phyloP scores from a whole-genome alignment of 2,797 vertebrate species.

The Limosa lapponica region DNA sequence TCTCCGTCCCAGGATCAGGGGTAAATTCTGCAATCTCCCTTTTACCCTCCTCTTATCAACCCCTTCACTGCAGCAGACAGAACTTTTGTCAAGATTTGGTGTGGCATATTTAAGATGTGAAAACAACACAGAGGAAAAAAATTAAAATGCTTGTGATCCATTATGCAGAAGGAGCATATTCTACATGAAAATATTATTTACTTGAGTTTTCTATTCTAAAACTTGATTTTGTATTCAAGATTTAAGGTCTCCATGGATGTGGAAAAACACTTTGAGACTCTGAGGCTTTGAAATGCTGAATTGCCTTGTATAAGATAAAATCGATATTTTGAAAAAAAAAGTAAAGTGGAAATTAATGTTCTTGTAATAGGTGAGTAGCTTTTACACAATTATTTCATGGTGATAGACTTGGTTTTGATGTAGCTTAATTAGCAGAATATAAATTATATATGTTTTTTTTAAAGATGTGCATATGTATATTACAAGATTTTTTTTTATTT shows the following conservation, averaged over 20 bases:
- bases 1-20: neutral
- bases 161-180: slow-evolving; percentile 19
- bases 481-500: slow-evolving; percentile 68
- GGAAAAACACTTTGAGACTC: slow-evolving; percentile 51
- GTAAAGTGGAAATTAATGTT: slow-evolving; percentile 73
- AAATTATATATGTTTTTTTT: slow-evolving; percentile 74
- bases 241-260: slow-evolving; percentile 50
- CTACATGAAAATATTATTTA: slow-evolving; percentile 57
- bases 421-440: slow-evolving; percentile 77
- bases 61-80: neutral
- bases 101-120: neutral
- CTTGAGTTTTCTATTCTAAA: slow-evolving; percentile 52
- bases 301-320: slow-evolving; percentile 64
- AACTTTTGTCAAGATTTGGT: neutral
- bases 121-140: slow-evolving; percentile 14
- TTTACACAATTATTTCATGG: slow-evolving; percentile 72
- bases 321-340: slow-evolving; percentile 45
- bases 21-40: neutral
- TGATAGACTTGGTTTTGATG: slow-evolving; percentile 69
- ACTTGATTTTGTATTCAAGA: slow-evolving; percentile 63
- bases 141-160: slow-evolving; percentile 40
- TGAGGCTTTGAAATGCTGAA: slow-evolving; percentile 59
- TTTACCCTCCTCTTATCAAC: neutral
- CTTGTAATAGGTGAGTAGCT: slow-evolving; percentile 73
- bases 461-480: slow-evolving; percentile 65